A percentile compares a stretch with the other conserved stretches of the same genome.
Conservation (phyloP, 2,888 invertebrate genomes). For the Corythucha ciliata region DNA sequence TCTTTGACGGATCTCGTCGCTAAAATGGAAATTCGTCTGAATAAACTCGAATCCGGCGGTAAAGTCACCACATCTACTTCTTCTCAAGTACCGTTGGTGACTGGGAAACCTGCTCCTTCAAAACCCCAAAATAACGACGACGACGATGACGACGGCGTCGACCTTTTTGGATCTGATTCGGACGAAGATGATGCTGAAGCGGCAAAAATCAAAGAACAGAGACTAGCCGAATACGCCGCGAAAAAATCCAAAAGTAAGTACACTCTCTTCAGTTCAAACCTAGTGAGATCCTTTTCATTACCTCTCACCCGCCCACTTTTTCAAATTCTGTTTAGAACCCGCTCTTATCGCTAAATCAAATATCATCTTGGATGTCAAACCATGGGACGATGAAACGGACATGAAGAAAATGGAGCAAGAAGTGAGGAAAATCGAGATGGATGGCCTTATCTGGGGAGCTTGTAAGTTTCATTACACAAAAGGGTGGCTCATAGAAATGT, state of each 20-base stretch:
- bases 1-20: conserved; percentile 45
- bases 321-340: conserved; percentile 53
- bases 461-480: conserved; percentile 43
- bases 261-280: not conserved
- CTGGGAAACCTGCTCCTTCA: conserved; percentile 10
- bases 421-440: conserved; percentile 66
- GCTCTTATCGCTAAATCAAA: conserved; percentile 86
- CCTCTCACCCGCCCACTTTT: not conserved
- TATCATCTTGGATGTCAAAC: conserved; percentile 88
- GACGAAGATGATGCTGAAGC: conserved; percentile 67
- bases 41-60: conserved; percentile 40
- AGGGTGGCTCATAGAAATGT: too few relatives aligned
- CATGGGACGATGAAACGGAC: conserved; percentile 80
- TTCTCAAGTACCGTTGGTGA: conserved; percentile 24
- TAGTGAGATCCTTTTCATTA: not conserved
- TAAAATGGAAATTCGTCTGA: conserved; percentile 46
- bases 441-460: conserved; percentile 91
- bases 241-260: conserved; percentile 79
- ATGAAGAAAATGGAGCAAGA: conserved; percentile 72
- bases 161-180: conserved; percentile 72
- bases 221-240: conserved; percentile 78
- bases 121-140: conserved; percentile 37
- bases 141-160: conserved; percentile 65
- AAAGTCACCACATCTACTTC: conserved; percentile 29
- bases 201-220: conserved; percentile 65